Evolutionary conservation across 2,113 vertebrate genomes (phyloP).

Genomic region (Lota lota): DNA sequence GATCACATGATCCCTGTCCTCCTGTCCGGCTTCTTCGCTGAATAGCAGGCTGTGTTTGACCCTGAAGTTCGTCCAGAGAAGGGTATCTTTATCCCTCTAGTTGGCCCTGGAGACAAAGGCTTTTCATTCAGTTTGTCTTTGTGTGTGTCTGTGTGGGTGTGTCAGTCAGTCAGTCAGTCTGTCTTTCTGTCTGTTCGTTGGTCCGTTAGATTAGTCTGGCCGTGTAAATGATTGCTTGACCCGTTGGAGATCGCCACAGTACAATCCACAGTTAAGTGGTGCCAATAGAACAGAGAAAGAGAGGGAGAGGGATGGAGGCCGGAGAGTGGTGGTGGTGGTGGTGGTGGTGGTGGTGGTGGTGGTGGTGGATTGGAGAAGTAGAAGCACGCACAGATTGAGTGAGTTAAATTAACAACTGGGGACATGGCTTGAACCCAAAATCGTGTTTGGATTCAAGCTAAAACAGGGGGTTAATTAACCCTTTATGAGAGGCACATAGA

Average conservation of each 20-base stretch:
- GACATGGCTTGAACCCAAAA: no score
- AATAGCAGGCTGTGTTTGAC: no score
- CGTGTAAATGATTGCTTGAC: conserved; percentile 30
- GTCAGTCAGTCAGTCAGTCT: not conserved
- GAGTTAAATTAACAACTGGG: no score
- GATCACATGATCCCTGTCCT: no score
- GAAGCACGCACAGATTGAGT: no score
- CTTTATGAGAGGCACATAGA: no score
- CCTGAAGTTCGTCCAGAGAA: no score
- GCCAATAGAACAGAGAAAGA: conserved; percentile 15
- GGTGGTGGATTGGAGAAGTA: not conserved
- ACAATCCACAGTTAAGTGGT: conserved; percentile 17
- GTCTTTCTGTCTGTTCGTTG: not conserved
- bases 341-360: not conserved
- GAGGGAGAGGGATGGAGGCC: not conserved
- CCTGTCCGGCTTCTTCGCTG: no score
- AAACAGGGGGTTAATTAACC: no score
- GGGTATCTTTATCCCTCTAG: no score
- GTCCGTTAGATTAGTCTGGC: conserved; percentile 2
- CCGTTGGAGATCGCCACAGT: conserved; percentile 14
- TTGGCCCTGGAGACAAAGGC: not conserved
- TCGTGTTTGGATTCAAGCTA: no score
- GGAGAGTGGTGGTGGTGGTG: not conserved
- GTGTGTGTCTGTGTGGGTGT: not conserved
- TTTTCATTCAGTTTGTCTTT: not conserved